Evolutionary conservation across 2,797 vertebrate genomes (phyloP).

Genomic region (Pelodytes ibericus): DNA sequence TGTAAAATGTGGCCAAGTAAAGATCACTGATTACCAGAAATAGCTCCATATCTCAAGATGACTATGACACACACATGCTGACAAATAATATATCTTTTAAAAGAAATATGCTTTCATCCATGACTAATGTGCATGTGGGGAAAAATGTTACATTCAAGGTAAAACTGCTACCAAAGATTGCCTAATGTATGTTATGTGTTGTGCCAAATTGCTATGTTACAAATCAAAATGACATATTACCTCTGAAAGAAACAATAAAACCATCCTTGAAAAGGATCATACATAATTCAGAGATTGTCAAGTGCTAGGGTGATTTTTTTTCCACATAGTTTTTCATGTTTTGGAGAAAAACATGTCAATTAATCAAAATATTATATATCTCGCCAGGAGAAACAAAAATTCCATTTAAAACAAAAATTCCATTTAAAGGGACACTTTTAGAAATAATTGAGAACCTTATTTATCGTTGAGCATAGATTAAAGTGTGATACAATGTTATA

Average conservation of each 20-base stretch:
- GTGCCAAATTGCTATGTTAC: neutral
- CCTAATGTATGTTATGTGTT: neutral
- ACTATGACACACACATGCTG: neutral
- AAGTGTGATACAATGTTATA: too few relatives aligned
- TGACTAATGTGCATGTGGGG: neutral
- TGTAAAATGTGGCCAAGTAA: neutral
- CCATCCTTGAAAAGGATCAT: neutral
- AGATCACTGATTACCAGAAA: neutral
- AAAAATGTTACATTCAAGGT: constrained; percentile 9
- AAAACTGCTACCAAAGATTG: neutral
- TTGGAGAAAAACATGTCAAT: neutral
- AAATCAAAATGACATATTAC: neutral
- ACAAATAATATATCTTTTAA: neutral
- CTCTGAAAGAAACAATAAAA: neutral
- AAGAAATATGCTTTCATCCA: constrained; percentile 1
- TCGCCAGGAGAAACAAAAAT: too few relatives aligned
- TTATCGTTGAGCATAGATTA: too few relatives aligned
- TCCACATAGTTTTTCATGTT: constrained; percentile 39
- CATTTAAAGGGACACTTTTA: too few relatives aligned
- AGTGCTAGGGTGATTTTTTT: neutral
- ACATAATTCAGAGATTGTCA: constrained; percentile 1
- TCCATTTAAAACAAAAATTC: too few relatives aligned
- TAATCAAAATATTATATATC: neutral
- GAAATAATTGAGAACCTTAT: too few relatives aligned
- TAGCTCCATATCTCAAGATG: neutral